A percentile compares a stretch with the other conserved stretches of the same genome.
Evolutionary conservation across 2,888 invertebrate genomes (phyloP).

Genomic region (Caenorhabditis afra): DNA sequence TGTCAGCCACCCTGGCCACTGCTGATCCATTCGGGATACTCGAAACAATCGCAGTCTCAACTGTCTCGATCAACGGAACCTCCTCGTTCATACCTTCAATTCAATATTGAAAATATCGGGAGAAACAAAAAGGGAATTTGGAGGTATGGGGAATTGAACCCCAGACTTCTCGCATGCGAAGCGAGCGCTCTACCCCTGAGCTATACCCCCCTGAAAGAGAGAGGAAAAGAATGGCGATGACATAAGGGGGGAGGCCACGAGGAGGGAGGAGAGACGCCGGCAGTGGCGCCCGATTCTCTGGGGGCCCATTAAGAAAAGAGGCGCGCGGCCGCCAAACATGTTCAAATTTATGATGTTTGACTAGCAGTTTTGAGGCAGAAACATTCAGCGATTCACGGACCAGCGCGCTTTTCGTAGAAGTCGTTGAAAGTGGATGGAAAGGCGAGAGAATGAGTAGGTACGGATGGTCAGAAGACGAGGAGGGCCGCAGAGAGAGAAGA

Average conservation of each 20-base stretch:
- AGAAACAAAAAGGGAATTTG: constrained; percentile 59
- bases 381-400: constrained; percentile 25
- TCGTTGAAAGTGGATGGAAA: not conserved
- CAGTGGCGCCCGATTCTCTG: constrained; percentile 22
- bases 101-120: too few species aligned
- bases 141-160: constrained; percentile 77
- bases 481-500: not conserved
- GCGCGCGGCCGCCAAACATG: constrained; percentile 22
- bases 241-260: constrained; percentile 1
- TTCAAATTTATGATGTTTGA: constrained; percentile 39
- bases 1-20: constrained; percentile 20
- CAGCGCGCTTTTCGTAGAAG: constrained; percentile 30
- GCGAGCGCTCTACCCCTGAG: constrained; percentile 79
- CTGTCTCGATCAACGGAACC: constrained; percentile 43
- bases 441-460: not conserved
- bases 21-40: constrained; percentile 25
- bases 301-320: constrained; percentile 18
- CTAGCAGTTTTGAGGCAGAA: constrained; percentile 11
- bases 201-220: constrained; percentile 47
- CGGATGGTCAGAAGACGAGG: not conserved
- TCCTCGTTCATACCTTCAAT: constrained; percentile 52
- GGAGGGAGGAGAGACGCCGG: not conserved
- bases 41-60: not conserved
- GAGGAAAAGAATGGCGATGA: not conserved
- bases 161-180: constrained; percentile 78